Conservation (phyloP, 1,140 invertebrate species). For the Alviniconcha marisindica region DNA sequence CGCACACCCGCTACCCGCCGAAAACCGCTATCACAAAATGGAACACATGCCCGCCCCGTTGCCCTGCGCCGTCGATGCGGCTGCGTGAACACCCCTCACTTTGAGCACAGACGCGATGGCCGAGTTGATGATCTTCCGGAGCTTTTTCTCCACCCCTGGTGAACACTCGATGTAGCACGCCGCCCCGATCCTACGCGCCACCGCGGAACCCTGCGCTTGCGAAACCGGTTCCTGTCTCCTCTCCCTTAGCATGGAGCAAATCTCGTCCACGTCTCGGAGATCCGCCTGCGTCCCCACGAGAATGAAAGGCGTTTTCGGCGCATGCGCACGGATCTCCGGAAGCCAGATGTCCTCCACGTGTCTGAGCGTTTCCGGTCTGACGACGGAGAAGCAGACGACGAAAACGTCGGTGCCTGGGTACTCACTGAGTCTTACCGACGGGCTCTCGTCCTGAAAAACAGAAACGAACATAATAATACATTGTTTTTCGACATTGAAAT, state of each 20-base stretch:
- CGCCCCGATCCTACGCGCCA: constrained; percentile 52
- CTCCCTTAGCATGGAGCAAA: constrained; percentile 42
- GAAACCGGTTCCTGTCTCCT: constrained; percentile 49
- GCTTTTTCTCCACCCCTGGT: constrained; percentile 75
- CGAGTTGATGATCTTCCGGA: constrained; percentile 56
- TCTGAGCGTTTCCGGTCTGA: constrained; percentile 58
- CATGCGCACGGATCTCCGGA: constrained; percentile 54
- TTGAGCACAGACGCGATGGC: constrained; percentile 59
- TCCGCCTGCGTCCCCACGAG: constrained; percentile 67
- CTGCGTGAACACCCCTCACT: not conserved
- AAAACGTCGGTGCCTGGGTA: constrained; percentile 62
- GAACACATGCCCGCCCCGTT: not conserved
- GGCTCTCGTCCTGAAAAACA: constrained; percentile 49
- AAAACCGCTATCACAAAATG: constrained; percentile 18
- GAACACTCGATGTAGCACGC: constrained; percentile 62
- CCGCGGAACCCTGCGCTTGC: constrained; percentile 41
- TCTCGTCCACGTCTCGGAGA: constrained; percentile 49
- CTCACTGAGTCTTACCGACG: constrained; percentile 43
- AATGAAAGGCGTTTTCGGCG: constrained; percentile 58
- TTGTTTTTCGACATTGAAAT: too few species aligned
- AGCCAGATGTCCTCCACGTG: constrained; percentile 66
- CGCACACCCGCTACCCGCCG: not conserved
- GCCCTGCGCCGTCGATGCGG: not conserved
- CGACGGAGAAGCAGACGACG: constrained; percentile 67
- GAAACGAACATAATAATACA: too few species aligned